Evolutionary conservation across 64 coral and sea anemone species (phyloP).

Genomic region (Porites lutea): DNA sequence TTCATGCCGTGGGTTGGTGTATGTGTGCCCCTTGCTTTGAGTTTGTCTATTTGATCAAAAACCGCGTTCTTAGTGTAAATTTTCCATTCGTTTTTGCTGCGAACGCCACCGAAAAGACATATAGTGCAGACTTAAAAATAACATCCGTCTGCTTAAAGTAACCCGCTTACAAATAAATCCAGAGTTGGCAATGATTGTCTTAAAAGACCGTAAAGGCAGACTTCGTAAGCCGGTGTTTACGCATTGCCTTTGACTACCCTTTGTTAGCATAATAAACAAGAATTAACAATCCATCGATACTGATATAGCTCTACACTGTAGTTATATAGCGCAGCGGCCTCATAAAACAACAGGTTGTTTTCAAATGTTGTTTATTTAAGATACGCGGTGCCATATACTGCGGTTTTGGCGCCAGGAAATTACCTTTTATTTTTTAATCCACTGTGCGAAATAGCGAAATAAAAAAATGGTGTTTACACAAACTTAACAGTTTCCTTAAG

Average conservation of each 20-base stretch:
- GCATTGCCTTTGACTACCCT: not conserved
- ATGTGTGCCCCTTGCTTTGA: too few relatives aligned
- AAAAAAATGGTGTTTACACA: not conserved
- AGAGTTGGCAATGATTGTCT: too few relatives aligned
- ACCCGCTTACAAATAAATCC: too few relatives aligned
- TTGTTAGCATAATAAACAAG: constrained; percentile 7
- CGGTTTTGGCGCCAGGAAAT: not conserved
- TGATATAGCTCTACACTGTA: not conserved
- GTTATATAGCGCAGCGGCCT: not conserved
- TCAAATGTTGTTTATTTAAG: not conserved
- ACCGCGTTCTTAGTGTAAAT: too few relatives aligned
- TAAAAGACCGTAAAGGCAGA: too few relatives aligned
- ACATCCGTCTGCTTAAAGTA: too few relatives aligned
- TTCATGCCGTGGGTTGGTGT: too few relatives aligned
- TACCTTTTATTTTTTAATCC: not conserved
- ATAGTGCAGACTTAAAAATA: too few relatives aligned
- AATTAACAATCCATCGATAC: not conserved
- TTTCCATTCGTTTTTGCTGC: too few relatives aligned
- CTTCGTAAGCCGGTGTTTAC: too few relatives aligned
- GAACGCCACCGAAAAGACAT: too few relatives aligned
- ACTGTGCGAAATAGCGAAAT: not conserved
- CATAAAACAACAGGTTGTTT: constrained; percentile 19
- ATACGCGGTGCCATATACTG: not conserved
- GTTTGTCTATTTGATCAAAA: too few relatives aligned
- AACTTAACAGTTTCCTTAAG: not conserved